Evolutionary conservation across 1,140 invertebrate genomes (phyloP), one percentile per base, ranked within the genome.

Genomic region (Solenopsis fugax): DNA sequence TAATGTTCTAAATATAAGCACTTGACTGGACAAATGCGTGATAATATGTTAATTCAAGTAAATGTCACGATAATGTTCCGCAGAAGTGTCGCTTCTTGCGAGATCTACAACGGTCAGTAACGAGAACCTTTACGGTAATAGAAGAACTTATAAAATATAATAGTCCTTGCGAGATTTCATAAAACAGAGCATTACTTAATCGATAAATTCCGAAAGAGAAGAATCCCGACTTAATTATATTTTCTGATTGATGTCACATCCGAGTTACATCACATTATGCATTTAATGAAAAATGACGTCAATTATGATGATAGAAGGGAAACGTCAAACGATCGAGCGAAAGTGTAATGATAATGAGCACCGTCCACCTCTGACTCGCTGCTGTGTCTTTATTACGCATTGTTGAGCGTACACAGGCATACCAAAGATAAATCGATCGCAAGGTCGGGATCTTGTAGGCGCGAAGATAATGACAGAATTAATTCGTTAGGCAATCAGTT

Each of bases 371-470:
- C 21, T 48, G 80, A 67, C 34, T 60, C 41, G 56, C 21, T 75
- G 12, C 41, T 6, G 34, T 58, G 54, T 50, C 34, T 58, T 89
- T 87, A 90, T 85, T 67, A 73, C 41, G 45, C 85, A 78, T 89
- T 84, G 78, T 90, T 87, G 78, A 56, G 62, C 48, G 10, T 37
- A 52, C 29, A 16, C 58, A 62, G 52, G 37, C 54, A 73, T 72
- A 37, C 56, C 29, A 24, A 84, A 82, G 58, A 87, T 37, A 78
- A 89, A 91, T 88, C 76, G 88, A 90, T 84, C 67, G 67, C 88
- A 90, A 91, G 91, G 90, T 41, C 62, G 86, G 88, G 88, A 88
- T 90, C 54, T 69, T 50, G 91, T 91, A 81, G 91, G 87, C 87
- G 90, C 41, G 58, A 88, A n/a, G n/a, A 60, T 87, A 90, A 91